Base-by-base conservation (phyloP, 2,113 vertebrate species). In the Ursus arctos region DNA sequence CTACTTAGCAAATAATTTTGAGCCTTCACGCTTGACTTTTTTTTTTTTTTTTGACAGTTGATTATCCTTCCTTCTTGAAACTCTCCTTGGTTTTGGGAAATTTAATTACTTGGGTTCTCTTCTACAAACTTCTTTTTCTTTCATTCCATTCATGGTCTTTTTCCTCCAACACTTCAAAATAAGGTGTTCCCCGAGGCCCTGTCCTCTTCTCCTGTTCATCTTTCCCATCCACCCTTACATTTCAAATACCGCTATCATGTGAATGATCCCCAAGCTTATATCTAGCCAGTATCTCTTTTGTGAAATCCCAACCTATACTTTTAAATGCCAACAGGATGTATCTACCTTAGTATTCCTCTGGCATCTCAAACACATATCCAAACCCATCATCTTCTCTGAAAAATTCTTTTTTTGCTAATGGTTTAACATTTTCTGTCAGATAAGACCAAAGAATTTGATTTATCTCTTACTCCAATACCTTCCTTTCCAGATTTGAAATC, bases 391-490 rank as follows among this genome's bases (percentile, higher is more conserved):
- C 15, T 93, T 19, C 40, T 94, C 33, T 36, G 59, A 18, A 84
- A 88, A 88, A 89, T 18, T n/a, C 4, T 47, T 24, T 85, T 79
- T 89, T 88, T 51, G 43, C n/a, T 65, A 65, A 49, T 89, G 12
- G 16, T 55, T 86, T 91, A 51, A 65, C 40, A 91, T 91, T 83
- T 94, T 88, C 33, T 85, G 31, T 89, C n/a, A 96, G 57, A n/a
- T 53, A 90, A 71, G 71, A 82, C 22, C 33, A 4, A 74, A 81
- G 59, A 86, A n/a, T 88, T 77, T 55, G 65, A 96, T 61, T 90
- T 40, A 82, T 84, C 67, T 92, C 18, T 94, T 19, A 55, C 21
- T 88, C 2, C 6, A 69, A 4, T 91, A 84, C 80, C 8, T 96
- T 93, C 16, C 55, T 91, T 94, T 79, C n/a, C 6, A 55, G 93